Percentiles rank a stretch among this genome's conserved stretches.
phyloP scores from a whole-genome alignment of 2,113 vertebrate genomes.

The Peromyscus leucopus region DNA sequence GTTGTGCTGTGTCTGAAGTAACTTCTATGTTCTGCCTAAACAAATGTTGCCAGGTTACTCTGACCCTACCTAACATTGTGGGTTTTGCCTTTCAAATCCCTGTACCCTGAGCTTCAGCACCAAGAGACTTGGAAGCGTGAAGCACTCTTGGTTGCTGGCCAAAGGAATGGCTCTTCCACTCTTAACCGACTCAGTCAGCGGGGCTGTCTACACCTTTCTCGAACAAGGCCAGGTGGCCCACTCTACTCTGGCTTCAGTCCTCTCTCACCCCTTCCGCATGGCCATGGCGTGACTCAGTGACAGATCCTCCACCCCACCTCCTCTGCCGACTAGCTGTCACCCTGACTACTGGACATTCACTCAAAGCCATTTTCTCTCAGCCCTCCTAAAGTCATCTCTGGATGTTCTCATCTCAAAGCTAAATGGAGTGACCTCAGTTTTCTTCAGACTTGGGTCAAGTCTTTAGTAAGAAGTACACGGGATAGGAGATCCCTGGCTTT shows the following conservation, averaged over 20 bases:
- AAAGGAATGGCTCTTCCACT: not conserved
- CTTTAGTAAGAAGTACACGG: conserved; percentile 4
- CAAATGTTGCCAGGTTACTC: not conserved
- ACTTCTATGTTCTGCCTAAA: not conserved
- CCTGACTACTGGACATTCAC: not conserved
- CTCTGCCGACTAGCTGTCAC: not conserved
- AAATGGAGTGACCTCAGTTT: conserved; percentile 23
- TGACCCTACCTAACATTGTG: not conserved
- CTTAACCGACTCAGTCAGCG: not conserved
- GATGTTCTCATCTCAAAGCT: conserved; percentile 38
- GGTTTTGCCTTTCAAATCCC: not conserved
- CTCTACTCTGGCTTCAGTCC: conserved; percentile 3
- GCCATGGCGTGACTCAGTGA: not conserved
- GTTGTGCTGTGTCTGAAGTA: not conserved
- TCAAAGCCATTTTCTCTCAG: not conserved
- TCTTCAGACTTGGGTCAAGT: not conserved
- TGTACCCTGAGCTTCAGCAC: not conserved
- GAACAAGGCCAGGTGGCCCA: not conserved
- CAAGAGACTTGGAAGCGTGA: not conserved
- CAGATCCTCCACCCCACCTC: not conserved
- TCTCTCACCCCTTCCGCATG: not conserved
- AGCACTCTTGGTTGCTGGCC: not conserved
- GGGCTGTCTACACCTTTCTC: not conserved
- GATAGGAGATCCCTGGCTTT: conserved; percentile 20
- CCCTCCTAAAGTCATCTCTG: not conserved